These are phyloP conservation scores for Bimastos eiseni DNA, from an alignment of 2,888 invertebrate species.

Conservation along the genomic window DNA sequence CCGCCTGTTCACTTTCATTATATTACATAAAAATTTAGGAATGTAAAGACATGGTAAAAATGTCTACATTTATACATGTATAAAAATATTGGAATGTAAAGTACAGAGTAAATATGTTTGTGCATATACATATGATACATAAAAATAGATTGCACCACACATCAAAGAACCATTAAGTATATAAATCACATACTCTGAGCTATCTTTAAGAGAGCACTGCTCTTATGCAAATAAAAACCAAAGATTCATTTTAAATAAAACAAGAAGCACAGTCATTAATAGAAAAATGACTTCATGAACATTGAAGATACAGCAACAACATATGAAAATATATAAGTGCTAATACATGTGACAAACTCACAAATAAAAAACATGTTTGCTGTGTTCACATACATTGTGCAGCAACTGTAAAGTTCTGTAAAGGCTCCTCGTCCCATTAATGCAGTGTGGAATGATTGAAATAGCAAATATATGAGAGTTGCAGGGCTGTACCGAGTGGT, in stretches of 20 bases:
- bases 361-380: neutral
- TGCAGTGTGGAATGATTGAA: neutral
- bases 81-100: constrained; percentile 2
- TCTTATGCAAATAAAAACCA: neutral
- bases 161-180: neutral
- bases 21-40: neutral
- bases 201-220: neutral
- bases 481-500: no score
- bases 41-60: neutral
- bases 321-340: neutral
- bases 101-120: neutral
- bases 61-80: neutral
- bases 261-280: neutral
- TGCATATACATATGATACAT: neutral
- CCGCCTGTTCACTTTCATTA: neutral
- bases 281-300: neutral
- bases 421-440: neutral
- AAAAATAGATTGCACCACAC: neutral
- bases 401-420: neutral
- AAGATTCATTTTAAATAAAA: neutral
- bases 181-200: neutral
- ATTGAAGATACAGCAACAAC: neutral
- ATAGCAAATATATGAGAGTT: neutral
- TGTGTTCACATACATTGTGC: neutral
- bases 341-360: no score